Evolutionary conservation across 2,113 vertebrate genomes (phyloP), one percentile per base, ranked within the genome.

Genomic region (Beaufortia kweichowensis): DNA sequence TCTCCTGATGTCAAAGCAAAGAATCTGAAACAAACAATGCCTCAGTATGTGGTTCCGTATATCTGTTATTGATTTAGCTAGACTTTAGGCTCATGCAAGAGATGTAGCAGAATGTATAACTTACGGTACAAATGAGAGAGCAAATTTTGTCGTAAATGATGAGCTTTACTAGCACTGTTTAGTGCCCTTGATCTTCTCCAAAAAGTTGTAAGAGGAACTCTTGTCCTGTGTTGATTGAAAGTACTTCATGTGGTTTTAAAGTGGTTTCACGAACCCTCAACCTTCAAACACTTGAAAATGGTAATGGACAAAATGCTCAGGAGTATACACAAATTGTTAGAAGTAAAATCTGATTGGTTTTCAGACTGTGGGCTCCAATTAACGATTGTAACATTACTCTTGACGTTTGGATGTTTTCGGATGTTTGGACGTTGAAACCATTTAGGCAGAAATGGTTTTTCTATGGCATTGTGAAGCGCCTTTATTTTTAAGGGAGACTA

Each of bases 11-110:
- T 8, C 43, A 17, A 69, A 19, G 19, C 0, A 11, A 31, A 8
- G 57, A 43, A 72, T 55, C 19, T 59, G 66, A 64, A 35, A 53
- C 61, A 48, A 76, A 56, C 39, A 29, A 53, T 46, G 28, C 19
- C 33, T 63, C 29, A 19, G 31, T 35, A 21, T 39, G 17, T 29
- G 19, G 29, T 19, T 10, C 59, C 21, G 21, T 28, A n/a, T n/a
- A 48, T 48, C 17, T 21, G 19, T 2, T 35, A 61, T 62, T 61
- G 15, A 17, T 61, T 48, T 35, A 28, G 39, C 8, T 0, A 62
- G 23, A 28, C 8, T 21, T n/a, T n/a, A n/a, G n/a, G n/a, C n/a
- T n/a, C n/a, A n/a, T n/a, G n/a, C n/a, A n/a, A n/a, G n/a, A n/a
- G n/a, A n/a, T n/a, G n/a, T n/a, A n/a, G n/a, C n/a, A n/a, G n/a